A percentile compares a stretch with the other conserved stretches of the same genome.
Conservation (phyloP, 1,140 invertebrate species). For the Hylaeus anthracinus region DNA sequence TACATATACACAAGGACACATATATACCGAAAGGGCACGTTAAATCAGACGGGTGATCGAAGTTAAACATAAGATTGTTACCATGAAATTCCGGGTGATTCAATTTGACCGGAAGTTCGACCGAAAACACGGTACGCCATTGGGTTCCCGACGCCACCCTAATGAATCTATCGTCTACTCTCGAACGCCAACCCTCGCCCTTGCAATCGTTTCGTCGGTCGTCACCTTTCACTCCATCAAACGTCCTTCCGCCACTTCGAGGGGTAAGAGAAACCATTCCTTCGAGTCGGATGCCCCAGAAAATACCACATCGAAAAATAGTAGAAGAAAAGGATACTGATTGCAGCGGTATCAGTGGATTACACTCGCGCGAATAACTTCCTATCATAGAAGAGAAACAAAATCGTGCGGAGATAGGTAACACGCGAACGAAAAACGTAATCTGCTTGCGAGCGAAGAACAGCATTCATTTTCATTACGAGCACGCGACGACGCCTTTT, state of each 20-base stretch:
- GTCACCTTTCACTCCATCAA: constrained; percentile 23
- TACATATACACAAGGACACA: background rate
- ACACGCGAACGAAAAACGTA: constrained; percentile 10
- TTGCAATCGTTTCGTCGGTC: constrained; percentile 17
- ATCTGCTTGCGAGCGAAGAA: constrained; percentile 6
- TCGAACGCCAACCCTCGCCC: constrained; percentile 5
- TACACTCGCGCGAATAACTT: background rate
- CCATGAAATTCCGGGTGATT: constrained; percentile 69
- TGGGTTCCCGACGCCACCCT: constrained; percentile 29
- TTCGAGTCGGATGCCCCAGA: background rate
- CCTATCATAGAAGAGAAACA: background rate
- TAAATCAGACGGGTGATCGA: constrained; percentile 66
- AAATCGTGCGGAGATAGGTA: background rate
- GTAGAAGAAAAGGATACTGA: too few species aligned
- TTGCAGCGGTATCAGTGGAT: background rate
- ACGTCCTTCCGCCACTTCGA: background rate
- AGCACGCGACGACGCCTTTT: constrained; percentile 6
- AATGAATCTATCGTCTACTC: constrained; percentile 63
- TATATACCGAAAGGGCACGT: constrained; percentile 34
- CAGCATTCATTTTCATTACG: constrained; percentile 4
- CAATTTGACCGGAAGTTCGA: constrained; percentile 68
- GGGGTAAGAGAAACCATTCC: background rate
- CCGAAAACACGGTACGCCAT: constrained; percentile 46
- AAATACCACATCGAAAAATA: too few species aligned
- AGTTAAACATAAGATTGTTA: constrained; percentile 74